These are phyloP conservation scores for Caranx melampygus DNA, from an alignment of 2,113 vertebrate genomes.

Conservation along the genomic window DNA sequence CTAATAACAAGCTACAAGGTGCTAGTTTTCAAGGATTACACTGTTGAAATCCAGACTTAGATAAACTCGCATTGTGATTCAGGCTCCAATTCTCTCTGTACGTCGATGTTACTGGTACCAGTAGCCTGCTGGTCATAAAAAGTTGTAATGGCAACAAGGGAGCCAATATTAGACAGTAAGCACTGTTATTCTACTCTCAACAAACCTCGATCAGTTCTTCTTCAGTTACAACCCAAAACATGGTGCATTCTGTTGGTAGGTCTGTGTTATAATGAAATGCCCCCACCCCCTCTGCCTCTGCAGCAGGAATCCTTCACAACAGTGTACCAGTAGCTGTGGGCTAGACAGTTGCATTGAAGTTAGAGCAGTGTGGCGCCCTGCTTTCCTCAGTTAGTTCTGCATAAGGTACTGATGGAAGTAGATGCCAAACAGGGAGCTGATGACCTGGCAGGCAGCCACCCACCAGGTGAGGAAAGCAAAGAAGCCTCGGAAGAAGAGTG, in stretches of 20 bases:
- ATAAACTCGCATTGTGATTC: constrained; percentile 6
- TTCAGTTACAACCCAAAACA: constrained; percentile 2
- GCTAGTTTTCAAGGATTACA: background rate
- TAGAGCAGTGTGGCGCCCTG: background rate
- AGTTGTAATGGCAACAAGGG: background rate
- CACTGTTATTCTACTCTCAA: background rate
- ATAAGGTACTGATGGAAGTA: constrained; percentile 96
- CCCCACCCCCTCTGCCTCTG: background rate
- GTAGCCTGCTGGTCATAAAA: constrained; percentile 55
- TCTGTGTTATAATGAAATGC: constrained; percentile 15
- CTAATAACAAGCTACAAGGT: background rate
- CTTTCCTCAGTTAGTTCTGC: constrained; percentile 76
- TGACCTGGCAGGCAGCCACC: constrained; percentile 92
- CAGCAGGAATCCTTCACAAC: constrained; percentile 10
- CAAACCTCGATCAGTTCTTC: background rate
- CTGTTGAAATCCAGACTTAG: background rate
- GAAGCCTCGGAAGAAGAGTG: constrained; percentile 88
- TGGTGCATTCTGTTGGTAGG: constrained; percentile 7
- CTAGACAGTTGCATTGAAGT: constrained; percentile 12
- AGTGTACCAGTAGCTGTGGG: constrained; percentile 10
- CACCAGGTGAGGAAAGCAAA: constrained; percentile 96
- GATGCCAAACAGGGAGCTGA: constrained; percentile 94
- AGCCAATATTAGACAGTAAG: constrained; percentile 3
- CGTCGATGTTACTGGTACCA: constrained; percentile 33
- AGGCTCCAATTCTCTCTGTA: constrained; percentile 22